These are phyloP conservation scores for Porites lutea DNA, from an alignment of 64 coral and sea anemone species.

Conservation along the genomic window DNA sequence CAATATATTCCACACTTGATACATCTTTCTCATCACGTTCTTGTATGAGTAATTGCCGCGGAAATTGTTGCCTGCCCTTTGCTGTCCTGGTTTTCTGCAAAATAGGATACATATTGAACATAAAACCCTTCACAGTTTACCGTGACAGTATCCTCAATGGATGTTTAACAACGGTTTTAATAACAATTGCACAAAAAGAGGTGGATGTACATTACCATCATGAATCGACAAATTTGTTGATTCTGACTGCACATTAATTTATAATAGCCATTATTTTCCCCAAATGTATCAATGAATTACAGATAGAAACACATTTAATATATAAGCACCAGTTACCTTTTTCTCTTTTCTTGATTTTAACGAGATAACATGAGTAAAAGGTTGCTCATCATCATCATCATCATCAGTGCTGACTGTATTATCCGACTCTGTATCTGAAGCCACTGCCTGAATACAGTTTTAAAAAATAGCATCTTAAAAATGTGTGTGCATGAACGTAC, in stretches of 20 bases:
- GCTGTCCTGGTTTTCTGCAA: not conserved
- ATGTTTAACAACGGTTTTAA: too few relatives aligned
- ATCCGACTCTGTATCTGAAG: conserved; percentile 42
- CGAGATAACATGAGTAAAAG: not conserved
- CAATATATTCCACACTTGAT: not conserved
- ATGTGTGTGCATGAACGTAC: too few relatives aligned
- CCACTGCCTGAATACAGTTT: not conserved
- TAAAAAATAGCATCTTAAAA: not conserved
- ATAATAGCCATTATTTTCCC: too few relatives aligned
- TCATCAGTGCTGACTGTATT: conserved; percentile 50
- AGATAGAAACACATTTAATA: too few relatives aligned
- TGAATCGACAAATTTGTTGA: too few relatives aligned
- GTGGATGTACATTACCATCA: too few relatives aligned
- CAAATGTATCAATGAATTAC: too few relatives aligned
- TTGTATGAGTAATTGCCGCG: not conserved
- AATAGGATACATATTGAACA: too few relatives aligned
- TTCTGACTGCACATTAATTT: too few relatives aligned
- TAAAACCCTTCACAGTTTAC: too few relatives aligned
- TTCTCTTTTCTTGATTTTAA: not conserved
- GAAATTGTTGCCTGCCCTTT: not conserved
- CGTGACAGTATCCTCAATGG: too few relatives aligned
- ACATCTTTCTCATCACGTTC: not conserved
- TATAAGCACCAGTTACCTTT: not conserved
- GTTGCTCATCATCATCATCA: conserved; percentile 27
- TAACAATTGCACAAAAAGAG: too few relatives aligned